phyloP scores from a whole-genome alignment of 2,113 vertebrate species.

The Colistium nudipinnis region DNA sequence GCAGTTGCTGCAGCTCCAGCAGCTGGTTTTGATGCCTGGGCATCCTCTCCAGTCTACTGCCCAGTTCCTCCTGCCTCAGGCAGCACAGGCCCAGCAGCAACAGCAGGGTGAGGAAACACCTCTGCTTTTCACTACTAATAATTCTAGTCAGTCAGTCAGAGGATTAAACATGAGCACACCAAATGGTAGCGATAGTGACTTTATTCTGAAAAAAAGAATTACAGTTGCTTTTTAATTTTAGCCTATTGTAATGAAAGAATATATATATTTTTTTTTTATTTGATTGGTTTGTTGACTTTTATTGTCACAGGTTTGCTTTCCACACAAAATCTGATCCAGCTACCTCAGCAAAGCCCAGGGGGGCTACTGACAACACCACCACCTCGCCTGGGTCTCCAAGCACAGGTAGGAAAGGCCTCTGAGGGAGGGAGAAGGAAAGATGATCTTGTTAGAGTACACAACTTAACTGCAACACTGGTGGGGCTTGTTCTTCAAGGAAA shows the following conservation, averaged over 20 bases:
- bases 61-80: constrained; percentile 90
- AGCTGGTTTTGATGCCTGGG: constrained; percentile 89
- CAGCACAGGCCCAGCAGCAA: constrained; percentile 85
- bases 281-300: background rate
- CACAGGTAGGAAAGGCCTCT: constrained; percentile 84
- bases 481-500: too few species aligned
- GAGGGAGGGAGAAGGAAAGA: background rate
- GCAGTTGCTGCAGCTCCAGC: constrained; percentile 91
- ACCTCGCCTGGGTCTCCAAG: constrained; percentile 86
- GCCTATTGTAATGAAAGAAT: too few species aligned
- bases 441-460: too few species aligned
- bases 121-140: background rate
- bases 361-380: constrained; percentile 86
- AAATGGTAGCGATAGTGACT: too few species aligned
- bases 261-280: too few species aligned
- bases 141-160: too few species aligned
- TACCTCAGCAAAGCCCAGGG: constrained; percentile 93
- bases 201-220: too few species aligned
- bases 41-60: constrained; percentile 89
- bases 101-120: constrained; percentile 83
- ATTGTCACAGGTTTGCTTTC: constrained; percentile 85
- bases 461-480: background rate
- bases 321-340: constrained; percentile 91
- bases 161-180: too few species aligned
- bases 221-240: too few species aligned